Evolutionary conservation across 1,140 invertebrate species (phyloP), one percentile per base, ranked within the genome.

Genomic region (Oncopodura yosiiana): DNA sequence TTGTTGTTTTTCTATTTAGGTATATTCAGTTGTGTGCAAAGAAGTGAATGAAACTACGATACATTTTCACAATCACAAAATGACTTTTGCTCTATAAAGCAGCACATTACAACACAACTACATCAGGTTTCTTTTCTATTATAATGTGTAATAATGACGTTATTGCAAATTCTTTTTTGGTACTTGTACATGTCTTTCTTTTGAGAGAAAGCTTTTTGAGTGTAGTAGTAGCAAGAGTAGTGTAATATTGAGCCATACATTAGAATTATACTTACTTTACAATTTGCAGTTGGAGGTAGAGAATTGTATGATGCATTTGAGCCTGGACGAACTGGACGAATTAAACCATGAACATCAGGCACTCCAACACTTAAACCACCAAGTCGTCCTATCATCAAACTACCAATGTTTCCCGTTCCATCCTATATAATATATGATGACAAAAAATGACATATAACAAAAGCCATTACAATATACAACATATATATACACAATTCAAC

Each of bases 371-470:
- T 65, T 5, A 68, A 53, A 26, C 63, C 63, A 3, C 65, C 64
- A 39, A 69, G 58, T n/a, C 64, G 54, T 19, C 66, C 62, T 9
- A 68, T 62, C 66, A 69, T 67, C 53, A 69, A 58, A 32, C 64
- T 66, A 2, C 67, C 66, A 50, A 65, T 58, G 39, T 51, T 58
- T 45, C 59, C 56, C 30, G 58, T 26, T 16, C 62, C 62, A 39
- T 56, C 58, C 58, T 63, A 43, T 16, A 34, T 27, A 26, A 26
- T 50, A 14, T 27, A 24, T 9, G 4, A 26, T 16, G 26, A 8
- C 27, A 38, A 9, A 30, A 24, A 9, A 36, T 41, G 11, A 8
- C 41, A 36, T 30, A 16, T n/a, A 34, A n/a, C n/a, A n/a, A n/a
- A n/a, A n/a, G 32, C n/a, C n/a, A n/a, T n/a, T n/a, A n/a, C n/a